phyloP scores from a whole-genome alignment of 23 tunicate species.

The Halocynthia roretzi region DNA sequence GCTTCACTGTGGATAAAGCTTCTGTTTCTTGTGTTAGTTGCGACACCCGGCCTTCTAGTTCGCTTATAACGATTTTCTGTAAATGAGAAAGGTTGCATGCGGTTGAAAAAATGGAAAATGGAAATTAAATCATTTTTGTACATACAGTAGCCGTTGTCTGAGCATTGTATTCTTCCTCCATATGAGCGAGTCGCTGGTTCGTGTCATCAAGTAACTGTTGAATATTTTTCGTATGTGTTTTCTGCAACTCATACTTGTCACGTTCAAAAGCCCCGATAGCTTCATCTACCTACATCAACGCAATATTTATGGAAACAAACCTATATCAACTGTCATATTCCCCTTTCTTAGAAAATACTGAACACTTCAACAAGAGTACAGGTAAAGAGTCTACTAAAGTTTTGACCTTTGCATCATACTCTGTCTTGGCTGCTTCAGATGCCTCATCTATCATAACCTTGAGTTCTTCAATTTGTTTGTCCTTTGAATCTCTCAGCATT shows the following conservation, averaged over 20 bases:
- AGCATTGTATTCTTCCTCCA: constrained; percentile 90
- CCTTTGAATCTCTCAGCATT: constrained; percentile 46
- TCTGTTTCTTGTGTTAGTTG: constrained; percentile 87
- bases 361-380: not conserved
- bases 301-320: not conserved
- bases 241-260: constrained; percentile 88
- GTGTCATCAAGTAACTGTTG: constrained; percentile 89
- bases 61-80: constrained; percentile 65
- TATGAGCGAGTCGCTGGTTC: constrained; percentile 47
- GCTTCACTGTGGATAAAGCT: constrained; percentile 38
- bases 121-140: not conserved
- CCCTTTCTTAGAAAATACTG: not conserved
- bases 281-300: constrained; percentile 4
- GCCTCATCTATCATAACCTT: constrained; percentile 51
- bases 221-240: constrained; percentile 83
- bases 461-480: constrained; percentile 56
- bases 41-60: constrained; percentile 55
- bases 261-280: constrained; percentile 42
- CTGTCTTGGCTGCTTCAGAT: constrained; percentile 36
- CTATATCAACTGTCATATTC: not conserved
- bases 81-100: too few species aligned
- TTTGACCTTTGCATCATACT: constrained; percentile 69
- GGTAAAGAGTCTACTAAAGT: not conserved
- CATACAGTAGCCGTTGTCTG: constrained; percentile 75
- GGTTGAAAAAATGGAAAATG: too few species aligned